A percentile compares a stretch with the other conserved stretches of the same genome.
Conservation (phyloP, 2,797 vertebrate species). For the Taeniopygia guttata region DNA sequence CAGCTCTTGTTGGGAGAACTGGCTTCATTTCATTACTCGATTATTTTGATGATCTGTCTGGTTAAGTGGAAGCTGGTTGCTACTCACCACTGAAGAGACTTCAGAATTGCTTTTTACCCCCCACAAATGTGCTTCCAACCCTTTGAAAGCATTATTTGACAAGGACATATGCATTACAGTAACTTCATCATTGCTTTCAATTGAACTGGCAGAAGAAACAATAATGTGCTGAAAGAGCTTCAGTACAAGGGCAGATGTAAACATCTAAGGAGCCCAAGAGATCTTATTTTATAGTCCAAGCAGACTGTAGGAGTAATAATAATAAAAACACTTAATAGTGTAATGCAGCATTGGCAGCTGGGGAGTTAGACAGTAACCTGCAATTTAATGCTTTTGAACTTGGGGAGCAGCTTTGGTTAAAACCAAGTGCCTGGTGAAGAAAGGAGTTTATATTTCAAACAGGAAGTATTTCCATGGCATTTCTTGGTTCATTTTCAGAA, state of each 20-base stretch:
- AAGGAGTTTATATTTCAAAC: not conserved
- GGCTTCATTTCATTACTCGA: not conserved
- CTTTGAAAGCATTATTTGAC: not conserved
- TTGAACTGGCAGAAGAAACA: conserved; percentile 8
- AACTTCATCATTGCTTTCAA: not conserved
- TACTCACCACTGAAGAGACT: not conserved
- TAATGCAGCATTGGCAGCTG: not conserved
- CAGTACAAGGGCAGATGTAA: conserved; percentile 28
- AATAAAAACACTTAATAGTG: not conserved
- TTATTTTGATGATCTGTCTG: not conserved
- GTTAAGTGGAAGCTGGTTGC: not conserved
- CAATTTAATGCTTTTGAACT: conserved; percentile 21
- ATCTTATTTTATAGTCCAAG: conserved; percentile 20
- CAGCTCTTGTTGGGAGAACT: not conserved
- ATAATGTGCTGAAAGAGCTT: not conserved
- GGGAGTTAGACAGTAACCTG: not conserved
- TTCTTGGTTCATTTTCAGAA: not conserved
- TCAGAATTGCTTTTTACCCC: not conserved
- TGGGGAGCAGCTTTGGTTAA: not conserved
- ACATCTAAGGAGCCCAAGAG: not conserved
- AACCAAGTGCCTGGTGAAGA: not conserved
- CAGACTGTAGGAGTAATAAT: conserved; percentile 2
- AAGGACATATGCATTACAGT: not conserved
- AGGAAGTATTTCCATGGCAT: not conserved
- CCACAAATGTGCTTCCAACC: not conserved